A percentile compares a stretch with the other conserved stretches of the same genome.
These are phyloP conservation scores for Palythoa heliodiscus DNA, from an alignment of 92 coral and sea anemone species.

Conservation along the genomic window DNA sequence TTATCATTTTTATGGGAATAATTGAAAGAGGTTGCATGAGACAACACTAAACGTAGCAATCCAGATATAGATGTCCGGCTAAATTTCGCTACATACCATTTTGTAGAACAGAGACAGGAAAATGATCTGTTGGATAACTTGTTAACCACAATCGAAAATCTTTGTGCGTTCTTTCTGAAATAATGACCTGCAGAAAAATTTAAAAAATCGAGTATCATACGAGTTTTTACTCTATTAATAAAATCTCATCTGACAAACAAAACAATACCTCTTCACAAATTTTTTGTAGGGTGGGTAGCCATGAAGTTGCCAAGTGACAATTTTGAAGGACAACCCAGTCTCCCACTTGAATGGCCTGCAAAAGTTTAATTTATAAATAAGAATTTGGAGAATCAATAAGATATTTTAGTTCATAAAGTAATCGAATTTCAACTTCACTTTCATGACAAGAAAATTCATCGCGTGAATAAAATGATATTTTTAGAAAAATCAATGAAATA, in stretches of 20 bases:
- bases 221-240: not conserved
- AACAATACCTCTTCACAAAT: conserved; percentile 92
- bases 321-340: conserved; percentile 97
- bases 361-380: not conserved
- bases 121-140: conserved; percentile 92
- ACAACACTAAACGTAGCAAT: no score
- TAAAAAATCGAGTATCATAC: not conserved
- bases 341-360: conserved; percentile 85
- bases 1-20: no score
- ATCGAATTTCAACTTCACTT: no score
- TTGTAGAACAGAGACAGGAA: conserved; percentile 94
- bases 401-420: not conserved
- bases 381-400: not conserved
- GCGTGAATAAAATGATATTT: no score
- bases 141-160: conserved; percentile 93
- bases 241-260: not conserved
- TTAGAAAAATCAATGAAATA: no score
- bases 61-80: no score
- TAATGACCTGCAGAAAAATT: conserved; percentile 60
- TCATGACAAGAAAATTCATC: no score
- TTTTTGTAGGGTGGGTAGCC: conserved; percentile 93
- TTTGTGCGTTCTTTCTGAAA: conserved; percentile 91
- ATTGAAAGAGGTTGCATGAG: no score
- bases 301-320: conserved; percentile 94
- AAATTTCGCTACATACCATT: conserved; percentile 68